Percentiles rank a stretch among this genome's conserved stretches.
These are phyloP conservation scores for Branchinecta lindahli DNA, from an alignment of 1,140 invertebrate species.

Conservation along the genomic window DNA sequence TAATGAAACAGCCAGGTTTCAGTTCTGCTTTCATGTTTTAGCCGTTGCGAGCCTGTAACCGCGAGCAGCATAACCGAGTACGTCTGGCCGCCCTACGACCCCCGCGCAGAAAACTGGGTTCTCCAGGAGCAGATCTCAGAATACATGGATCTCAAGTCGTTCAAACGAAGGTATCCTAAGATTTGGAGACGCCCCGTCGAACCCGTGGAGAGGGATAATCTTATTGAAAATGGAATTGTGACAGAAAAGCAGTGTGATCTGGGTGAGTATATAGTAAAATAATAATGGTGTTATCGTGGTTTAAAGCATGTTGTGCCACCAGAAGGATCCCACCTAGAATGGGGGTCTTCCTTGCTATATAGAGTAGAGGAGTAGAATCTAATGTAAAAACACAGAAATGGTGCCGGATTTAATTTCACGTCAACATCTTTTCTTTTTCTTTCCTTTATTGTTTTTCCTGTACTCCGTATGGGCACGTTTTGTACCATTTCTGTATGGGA, in stretches of 20 bases:
- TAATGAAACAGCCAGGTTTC: not conserved
- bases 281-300: too few species aligned
- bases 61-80: slow-evolving; percentile 84
- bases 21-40: not conserved
- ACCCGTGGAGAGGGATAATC: slow-evolving; percentile 73
- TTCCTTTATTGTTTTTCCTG: too few species aligned
- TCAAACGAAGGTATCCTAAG: slow-evolving; percentile 88
- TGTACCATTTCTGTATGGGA: too few species aligned
- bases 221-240: slow-evolving; percentile 65
- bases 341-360: too few species aligned
- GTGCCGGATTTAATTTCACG: too few species aligned
- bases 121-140: slow-evolving; percentile 84
- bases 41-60: slow-evolving; percentile 41
- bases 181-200: slow-evolving; percentile 64
- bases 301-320: too few species aligned
- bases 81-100: slow-evolving; percentile 64
- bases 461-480: too few species aligned
- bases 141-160: slow-evolving; percentile 81
- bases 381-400: too few species aligned
- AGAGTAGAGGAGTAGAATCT: too few species aligned
- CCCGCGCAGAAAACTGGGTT: slow-evolving; percentile 54
- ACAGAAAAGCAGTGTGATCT: slow-evolving; percentile 83
- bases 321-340: too few species aligned
- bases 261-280: slow-evolving; percentile 42
- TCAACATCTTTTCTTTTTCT: too few species aligned